A percentile compares a stretch with the other conserved stretches of the same genome.
Evolutionary conservation across 2,797 vertebrate genomes (phyloP).

Genomic region (Echeneis naucrates): DNA sequence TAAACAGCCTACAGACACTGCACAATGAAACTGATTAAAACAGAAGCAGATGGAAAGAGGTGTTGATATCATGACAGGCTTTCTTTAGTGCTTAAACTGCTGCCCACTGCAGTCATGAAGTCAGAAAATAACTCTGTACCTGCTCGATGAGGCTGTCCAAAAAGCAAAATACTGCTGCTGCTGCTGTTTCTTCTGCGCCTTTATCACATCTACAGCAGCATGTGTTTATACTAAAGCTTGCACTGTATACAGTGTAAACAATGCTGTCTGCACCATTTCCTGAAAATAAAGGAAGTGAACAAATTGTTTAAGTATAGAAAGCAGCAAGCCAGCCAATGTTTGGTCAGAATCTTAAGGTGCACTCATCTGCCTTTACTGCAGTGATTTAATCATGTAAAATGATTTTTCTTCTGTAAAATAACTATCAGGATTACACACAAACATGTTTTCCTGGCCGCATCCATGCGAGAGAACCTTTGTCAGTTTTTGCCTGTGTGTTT

Average conservation of each 20-base stretch:
- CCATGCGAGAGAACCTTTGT: not conserved
- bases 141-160: slow-evolving; percentile 1
- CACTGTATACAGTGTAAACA: slow-evolving; percentile 1
- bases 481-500: no score
- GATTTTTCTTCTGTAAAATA: no score
- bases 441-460: not conserved
- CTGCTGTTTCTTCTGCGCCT: not conserved
- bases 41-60: slow-evolving; percentile 54
- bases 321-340: not conserved
- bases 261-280: not conserved
- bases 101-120: slow-evolving; percentile 34
- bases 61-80: slow-evolving; percentile 39
- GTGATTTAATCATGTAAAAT: no score
- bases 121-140: slow-evolving; percentile 19
- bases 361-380: not conserved
- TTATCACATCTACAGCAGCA: not conserved
- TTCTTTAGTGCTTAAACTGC: slow-evolving; percentile 27
- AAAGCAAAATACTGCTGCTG: not conserved
- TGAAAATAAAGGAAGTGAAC: not conserved
- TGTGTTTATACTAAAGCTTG: not conserved
- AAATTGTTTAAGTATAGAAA: not conserved
- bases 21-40: slow-evolving; percentile 57
- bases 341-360: not conserved
- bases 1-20: slow-evolving; percentile 62
- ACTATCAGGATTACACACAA: not conserved